phyloP scores from a whole-genome alignment of 2,888 invertebrate genomes.

The Pachydiplax longipennis region DNA sequence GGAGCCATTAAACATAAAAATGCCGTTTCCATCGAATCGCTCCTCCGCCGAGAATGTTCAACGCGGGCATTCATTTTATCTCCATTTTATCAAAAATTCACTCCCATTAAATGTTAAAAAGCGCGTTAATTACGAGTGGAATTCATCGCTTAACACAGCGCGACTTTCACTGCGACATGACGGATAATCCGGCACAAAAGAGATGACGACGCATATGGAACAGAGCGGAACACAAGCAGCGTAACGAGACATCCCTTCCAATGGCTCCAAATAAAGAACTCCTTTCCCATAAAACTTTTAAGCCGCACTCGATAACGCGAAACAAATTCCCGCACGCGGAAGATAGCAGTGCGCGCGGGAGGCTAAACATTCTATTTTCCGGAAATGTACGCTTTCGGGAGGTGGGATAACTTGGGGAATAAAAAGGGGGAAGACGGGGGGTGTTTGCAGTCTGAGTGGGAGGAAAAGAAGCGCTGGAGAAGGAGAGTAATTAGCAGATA shows the following conservation, averaged over 20 bases:
- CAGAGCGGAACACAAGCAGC: not conserved
- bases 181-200: not conserved
- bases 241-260: not conserved
- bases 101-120: not conserved
- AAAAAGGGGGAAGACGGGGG: not conserved
- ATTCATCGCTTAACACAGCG: too few species aligned
- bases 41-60: too few species aligned
- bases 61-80: not conserved
- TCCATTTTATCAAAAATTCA: not conserved
- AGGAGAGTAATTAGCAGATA: conserved; percentile 33
- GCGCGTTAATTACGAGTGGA: too few species aligned
- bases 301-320: not conserved
- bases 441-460: not conserved
- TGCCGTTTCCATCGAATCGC: not conserved
- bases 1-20: too few species aligned
- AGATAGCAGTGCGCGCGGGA: conserved; percentile 27
- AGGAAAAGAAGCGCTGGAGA: not conserved
- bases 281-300: not conserved
- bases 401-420: not conserved
- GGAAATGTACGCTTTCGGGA: not conserved
- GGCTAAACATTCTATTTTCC: not conserved
- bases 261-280: not conserved
- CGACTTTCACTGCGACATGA: not conserved
- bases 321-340: conserved; percentile 4
- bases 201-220: not conserved